Evolutionary conservation across 2,888 invertebrate species (phyloP).

Genomic region (Caenorhabditis doughertyi): DNA sequence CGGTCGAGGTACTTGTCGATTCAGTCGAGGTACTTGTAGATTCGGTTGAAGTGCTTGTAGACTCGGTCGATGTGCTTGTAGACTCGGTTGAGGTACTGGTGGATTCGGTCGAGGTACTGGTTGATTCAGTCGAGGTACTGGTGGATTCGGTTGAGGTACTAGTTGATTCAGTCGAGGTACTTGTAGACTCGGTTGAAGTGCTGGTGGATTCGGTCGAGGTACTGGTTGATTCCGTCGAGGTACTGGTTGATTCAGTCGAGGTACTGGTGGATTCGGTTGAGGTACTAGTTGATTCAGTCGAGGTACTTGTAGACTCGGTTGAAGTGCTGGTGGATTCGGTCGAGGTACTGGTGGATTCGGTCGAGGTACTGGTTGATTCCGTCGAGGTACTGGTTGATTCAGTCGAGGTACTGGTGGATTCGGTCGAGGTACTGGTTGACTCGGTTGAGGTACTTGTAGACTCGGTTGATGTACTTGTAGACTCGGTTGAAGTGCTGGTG

Average conservation of each 20-base stretch:
- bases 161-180: not conserved
- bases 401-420: not conserved
- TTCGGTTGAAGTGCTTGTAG: constrained; percentile 23
- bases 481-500: constrained; percentile 12
- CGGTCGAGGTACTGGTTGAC: constrained; percentile 8
- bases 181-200: constrained; percentile 1
- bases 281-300: constrained; percentile 27
- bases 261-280: constrained; percentile 18
- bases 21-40: constrained; percentile 8
- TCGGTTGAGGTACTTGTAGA: constrained; percentile 27
- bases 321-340: constrained; percentile 37
- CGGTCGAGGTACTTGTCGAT: constrained; percentile 16
- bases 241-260: constrained; percentile 3
- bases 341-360: not conserved
- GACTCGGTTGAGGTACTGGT: constrained; percentile 26
- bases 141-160: constrained; percentile 1
- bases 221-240: not conserved
- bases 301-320: constrained; percentile 13
- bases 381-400: not conserved
- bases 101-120: not conserved
- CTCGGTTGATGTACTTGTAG: constrained; percentile 3
- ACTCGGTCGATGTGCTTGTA: constrained; percentile 6
- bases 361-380: not conserved
- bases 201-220: constrained; percentile 4
- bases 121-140: not conserved